Conservation (phyloP, 2,888 invertebrate genomes). For the Hyposoter didymator region DNA sequence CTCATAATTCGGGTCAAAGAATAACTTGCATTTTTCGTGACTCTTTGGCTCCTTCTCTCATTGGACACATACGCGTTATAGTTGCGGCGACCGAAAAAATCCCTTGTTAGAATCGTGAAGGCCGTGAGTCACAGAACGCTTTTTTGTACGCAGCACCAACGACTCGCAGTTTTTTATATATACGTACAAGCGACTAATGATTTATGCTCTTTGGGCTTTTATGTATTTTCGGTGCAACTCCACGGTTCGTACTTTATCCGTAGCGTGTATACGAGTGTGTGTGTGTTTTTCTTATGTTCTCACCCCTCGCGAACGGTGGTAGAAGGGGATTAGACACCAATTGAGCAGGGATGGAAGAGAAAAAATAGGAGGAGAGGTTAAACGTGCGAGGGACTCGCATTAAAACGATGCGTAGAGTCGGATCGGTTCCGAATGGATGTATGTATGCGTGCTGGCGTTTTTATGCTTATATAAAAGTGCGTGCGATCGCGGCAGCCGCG, state of each 20-base stretch:
- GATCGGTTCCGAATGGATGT: constrained; percentile 55
- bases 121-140: constrained; percentile 81
- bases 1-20: background rate
- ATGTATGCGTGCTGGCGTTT: constrained; percentile 20
- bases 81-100: constrained; percentile 55
- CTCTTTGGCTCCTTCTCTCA: constrained; percentile 14
- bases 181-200: constrained; percentile 74
- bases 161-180: constrained; percentile 68
- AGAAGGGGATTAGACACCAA: constrained; percentile 61
- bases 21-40: background rate
- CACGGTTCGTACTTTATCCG: constrained; percentile 67
- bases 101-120: constrained; percentile 55
- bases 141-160: constrained; percentile 71
- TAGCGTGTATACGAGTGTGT: constrained; percentile 56
- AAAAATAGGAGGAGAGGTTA: constrained; percentile 70
- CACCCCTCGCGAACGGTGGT: constrained; percentile 75
- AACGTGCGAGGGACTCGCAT: constrained; percentile 69
- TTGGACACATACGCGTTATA: constrained; percentile 51
- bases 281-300: constrained; percentile 73
- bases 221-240: constrained; percentile 80
- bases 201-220: constrained; percentile 80
- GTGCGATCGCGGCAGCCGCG: constrained; percentile 37
- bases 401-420: constrained; percentile 54
- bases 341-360: constrained; percentile 56
- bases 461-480: constrained; percentile 34